Conservation (phyloP, 2,797 vertebrate species). For the Syngnathus rostellatus region DNA sequence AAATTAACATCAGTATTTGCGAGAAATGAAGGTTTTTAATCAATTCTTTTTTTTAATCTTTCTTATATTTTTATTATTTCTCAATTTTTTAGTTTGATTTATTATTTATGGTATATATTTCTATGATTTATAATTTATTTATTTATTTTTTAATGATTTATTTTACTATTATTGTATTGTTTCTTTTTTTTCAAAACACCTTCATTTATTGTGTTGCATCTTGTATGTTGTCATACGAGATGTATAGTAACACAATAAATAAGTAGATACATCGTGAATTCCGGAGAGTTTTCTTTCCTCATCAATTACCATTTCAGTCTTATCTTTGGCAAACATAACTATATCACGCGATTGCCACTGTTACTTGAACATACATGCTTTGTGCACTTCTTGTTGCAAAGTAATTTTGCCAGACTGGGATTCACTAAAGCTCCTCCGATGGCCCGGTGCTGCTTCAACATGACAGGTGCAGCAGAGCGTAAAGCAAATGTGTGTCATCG, state of each 20-base stretch:
- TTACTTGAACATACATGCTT: slow-evolving; percentile 14
- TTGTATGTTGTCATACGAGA: background rate
- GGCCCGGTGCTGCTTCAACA: slow-evolving; percentile 26
- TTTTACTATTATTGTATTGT: background rate
- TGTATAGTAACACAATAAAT: background rate
- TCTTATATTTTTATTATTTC: too few species aligned
- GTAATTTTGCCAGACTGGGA: slow-evolving; percentile 16
- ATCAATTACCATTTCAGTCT: too few species aligned
- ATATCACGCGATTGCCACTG: background rate
- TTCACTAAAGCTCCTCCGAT: slow-evolving; percentile 33
- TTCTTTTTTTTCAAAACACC: background rate
- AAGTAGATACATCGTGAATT: background rate
- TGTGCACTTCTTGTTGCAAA: background rate
- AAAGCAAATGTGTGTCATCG: slow-evolving; percentile 31
- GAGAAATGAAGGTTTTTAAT: too few species aligned
- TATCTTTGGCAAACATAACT: background rate
- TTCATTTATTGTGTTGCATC: background rate
- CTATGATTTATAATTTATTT: background rate
- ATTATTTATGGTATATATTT: too few species aligned
- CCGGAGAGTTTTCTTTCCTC: background rate
- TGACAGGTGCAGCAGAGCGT: slow-evolving; percentile 45
- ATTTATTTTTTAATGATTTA: background rate
- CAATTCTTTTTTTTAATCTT: too few species aligned
- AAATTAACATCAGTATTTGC: too few species aligned
- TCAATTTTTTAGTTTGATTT: too few species aligned